phyloP scores from a whole-genome alignment of 2,113 vertebrate genomes.

The Haliaeetus leucogaster region DNA sequence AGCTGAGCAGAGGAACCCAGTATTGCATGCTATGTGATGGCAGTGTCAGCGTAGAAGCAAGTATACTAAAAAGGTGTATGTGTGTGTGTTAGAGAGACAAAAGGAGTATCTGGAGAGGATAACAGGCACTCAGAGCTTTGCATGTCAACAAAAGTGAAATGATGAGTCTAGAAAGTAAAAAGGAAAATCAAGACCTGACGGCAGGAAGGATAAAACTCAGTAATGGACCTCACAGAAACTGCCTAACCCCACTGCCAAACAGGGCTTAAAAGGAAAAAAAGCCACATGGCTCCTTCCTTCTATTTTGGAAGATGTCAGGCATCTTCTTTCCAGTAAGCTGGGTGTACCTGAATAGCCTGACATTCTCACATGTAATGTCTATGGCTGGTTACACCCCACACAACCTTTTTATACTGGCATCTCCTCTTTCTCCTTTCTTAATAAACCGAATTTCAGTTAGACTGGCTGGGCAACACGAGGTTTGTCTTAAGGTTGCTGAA shows the following conservation, averaged over 20 bases:
- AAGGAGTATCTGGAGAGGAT: not conserved
- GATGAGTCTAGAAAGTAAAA: not conserved
- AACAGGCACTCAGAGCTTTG: not conserved
- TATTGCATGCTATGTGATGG: not conserved
- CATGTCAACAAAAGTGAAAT: not conserved
- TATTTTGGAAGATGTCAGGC: not conserved
- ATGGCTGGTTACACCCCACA: not conserved
- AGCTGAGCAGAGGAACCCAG: not conserved
- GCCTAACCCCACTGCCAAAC: rapidly evolving
- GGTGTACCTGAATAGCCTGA: not conserved
- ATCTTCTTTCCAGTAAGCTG: not conserved
- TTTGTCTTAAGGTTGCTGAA: not conserved
- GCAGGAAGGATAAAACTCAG: not conserved
- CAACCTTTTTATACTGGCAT: not conserved
- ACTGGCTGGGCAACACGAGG: rapidly evolving
- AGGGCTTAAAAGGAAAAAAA: not conserved
- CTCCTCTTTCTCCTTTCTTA: not conserved
- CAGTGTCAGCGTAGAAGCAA: not conserved
- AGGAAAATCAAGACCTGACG: not conserved
- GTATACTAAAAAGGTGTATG: not conserved
- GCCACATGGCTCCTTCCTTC: not conserved
- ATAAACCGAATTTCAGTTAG: not conserved
- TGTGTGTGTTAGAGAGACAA: not conserved
- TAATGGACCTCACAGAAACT: not conserved
- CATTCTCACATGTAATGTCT: rapidly evolving